Conservation (phyloP, 2,888 invertebrate genomes). For the Rotaria sp. region DNA sequence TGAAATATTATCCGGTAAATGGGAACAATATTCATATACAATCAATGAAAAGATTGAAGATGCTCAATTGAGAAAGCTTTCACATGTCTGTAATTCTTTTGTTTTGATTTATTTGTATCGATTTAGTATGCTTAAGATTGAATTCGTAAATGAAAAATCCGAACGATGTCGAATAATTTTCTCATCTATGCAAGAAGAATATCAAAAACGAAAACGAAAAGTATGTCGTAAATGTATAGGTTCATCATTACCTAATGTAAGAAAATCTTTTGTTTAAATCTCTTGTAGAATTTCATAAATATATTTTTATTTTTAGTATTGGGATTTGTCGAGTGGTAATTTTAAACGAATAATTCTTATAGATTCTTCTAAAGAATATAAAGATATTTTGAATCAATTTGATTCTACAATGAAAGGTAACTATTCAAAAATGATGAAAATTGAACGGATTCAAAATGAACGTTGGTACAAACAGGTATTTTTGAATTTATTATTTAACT, state of each 20-base stretch:
- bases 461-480: conserved; percentile 7
- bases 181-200: neutral
- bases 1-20: neutral
- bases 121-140: neutral
- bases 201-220: neutral
- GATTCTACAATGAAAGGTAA: neutral
- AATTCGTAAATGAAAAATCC: neutral
- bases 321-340: neutral
- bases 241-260: neutral
- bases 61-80: neutral
- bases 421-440: neutral
- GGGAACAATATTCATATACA: neutral
- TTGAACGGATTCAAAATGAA: neutral
- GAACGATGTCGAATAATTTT: neutral
- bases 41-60: neutral
- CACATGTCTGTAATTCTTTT: neutral
- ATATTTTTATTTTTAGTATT: neutral
- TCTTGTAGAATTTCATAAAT: neutral
- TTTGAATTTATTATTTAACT: neutral
- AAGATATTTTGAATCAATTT: neutral
- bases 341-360: neutral
- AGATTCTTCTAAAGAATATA: neutral
- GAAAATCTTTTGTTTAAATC: neutral
- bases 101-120: neutral
- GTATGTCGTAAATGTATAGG: neutral